phyloP scores from a whole-genome alignment of 1,140 invertebrate species.

The Seison nebaliae region DNA sequence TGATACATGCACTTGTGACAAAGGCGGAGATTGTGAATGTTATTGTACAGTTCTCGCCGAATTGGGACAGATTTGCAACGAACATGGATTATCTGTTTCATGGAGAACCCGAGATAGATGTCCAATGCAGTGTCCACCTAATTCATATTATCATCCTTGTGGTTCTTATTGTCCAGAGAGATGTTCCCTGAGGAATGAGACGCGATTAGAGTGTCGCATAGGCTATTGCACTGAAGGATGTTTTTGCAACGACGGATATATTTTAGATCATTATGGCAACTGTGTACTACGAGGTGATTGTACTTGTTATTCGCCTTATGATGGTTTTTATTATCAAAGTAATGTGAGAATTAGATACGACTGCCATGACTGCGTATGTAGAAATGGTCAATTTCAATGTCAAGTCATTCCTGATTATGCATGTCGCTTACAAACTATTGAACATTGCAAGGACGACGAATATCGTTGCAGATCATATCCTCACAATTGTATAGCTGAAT shows the following conservation, averaged over 20 bases:
- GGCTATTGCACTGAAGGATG: slow-evolving; percentile 57
- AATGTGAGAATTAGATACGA: too few relatives aligned
- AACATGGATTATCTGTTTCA: slow-evolving; percentile 35
- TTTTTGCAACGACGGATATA: slow-evolving; percentile 48
- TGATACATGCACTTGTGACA: slow-evolving; percentile 40
- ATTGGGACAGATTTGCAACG: slow-evolving; percentile 51
- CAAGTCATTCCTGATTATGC: too few relatives aligned
- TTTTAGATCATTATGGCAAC: slow-evolving; percentile 37
- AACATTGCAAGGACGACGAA: neutral
- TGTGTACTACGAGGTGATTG: slow-evolving; percentile 47
- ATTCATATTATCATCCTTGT: slow-evolving; percentile 47
- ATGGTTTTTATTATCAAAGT: slow-evolving; percentile 41
- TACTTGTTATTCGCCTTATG: slow-evolving; percentile 40
- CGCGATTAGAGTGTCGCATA: slow-evolving; percentile 31
- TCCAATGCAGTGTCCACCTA: slow-evolving; percentile 51
- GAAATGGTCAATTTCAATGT: too few relatives aligned
- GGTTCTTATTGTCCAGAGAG: slow-evolving; percentile 45
- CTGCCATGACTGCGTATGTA: too few relatives aligned
- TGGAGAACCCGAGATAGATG: slow-evolving; percentile 54
- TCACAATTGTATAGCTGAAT: slow-evolving; percentile 14
- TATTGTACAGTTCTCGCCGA: slow-evolving; percentile 56
- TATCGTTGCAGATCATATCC: too few relatives aligned
- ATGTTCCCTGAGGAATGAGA: slow-evolving; percentile 39
- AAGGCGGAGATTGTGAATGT: slow-evolving; percentile 61
- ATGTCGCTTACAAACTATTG: too few relatives aligned